Evolutionary conservation across 1,140 invertebrate genomes (phyloP).

Genomic region (Colletes gigas): DNA sequence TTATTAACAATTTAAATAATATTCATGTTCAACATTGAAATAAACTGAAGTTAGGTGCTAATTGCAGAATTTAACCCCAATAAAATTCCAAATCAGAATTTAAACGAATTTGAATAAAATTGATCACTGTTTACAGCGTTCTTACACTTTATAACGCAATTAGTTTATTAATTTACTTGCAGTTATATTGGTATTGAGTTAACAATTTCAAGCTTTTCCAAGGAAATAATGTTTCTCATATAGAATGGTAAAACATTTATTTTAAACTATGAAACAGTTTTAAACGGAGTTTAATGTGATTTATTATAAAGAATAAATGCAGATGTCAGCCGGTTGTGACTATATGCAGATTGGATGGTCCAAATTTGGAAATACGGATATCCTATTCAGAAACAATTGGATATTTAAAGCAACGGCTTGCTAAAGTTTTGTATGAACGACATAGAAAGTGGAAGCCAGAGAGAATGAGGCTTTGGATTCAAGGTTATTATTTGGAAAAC

Average conservation of each 20-base stretch:
- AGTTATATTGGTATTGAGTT: neutral
- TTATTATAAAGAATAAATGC: neutral
- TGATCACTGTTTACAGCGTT: neutral
- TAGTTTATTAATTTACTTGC: neutral
- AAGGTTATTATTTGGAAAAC: constrained; percentile 43
- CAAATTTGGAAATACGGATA: constrained; percentile 11
- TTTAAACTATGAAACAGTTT: constrained; percentile 2
- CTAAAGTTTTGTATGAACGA: neutral
- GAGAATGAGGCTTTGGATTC: constrained; percentile 41
- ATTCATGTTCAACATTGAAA: neutral
- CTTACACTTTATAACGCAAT: no score
- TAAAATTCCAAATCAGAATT: neutral
- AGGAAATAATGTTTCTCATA: neutral
- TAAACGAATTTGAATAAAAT: neutral
- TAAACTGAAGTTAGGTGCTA: neutral
- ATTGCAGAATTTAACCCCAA: neutral
- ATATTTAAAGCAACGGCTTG: constrained; percentile 32
- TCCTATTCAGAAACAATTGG: constrained; percentile 44
- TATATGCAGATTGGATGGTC: constrained; percentile 37
- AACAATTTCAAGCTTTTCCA: neutral
- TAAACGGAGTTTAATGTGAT: neutral
- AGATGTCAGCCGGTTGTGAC: constrained; percentile 30
- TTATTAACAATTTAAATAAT: no score
- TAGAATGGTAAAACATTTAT: constrained; percentile 3
- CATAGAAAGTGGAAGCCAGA: constrained; percentile 37